Evolutionary conservation across 2,888 invertebrate species (phyloP).

Genomic region (Philhelius pedissequus): DNA sequence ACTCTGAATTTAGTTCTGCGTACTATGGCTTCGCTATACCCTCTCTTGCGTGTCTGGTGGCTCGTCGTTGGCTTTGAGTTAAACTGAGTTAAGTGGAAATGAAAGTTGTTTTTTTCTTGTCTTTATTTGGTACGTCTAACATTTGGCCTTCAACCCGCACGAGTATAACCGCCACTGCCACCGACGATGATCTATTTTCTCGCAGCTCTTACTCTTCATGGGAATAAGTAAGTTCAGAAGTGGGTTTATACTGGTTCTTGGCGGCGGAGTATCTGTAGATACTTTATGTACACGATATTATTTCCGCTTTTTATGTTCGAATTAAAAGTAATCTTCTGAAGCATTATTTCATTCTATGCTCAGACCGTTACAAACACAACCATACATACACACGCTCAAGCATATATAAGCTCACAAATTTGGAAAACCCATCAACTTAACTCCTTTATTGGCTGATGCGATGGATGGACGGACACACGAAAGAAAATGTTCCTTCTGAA

Average conservation of each 20-base stretch:
- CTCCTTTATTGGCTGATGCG: conserved; percentile 44
- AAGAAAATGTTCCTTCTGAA: conserved; percentile 60
- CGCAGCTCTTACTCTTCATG: not conserved
- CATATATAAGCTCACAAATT: not conserved
- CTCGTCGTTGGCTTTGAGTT: not conserved
- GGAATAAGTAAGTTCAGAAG: conserved; percentile 26
- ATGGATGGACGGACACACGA: conserved; percentile 42
- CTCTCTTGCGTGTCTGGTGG: not conserved
- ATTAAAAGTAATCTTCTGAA: conserved; percentile 63
- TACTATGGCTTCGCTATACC: not conserved
- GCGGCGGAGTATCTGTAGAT: not conserved
- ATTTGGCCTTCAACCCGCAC: conserved; percentile 57
- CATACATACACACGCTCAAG: not conserved
- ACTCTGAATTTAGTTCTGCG: no score
- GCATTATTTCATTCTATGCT: conserved; percentile 45
- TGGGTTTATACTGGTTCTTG: not conserved
- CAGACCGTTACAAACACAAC: not conserved
- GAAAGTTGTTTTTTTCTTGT: not conserved
- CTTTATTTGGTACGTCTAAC: conserved; percentile 16
- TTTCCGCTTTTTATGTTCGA: conserved; percentile 41
- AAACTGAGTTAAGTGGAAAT: not conserved
- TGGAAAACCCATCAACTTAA: conserved; percentile 52
- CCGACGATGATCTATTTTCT: conserved; percentile 37
- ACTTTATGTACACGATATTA: conserved; percentile 11
- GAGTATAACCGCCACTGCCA: conserved; percentile 17